These are phyloP conservation scores for Tetraodon nigroviridis DNA, from an alignment of 2,113 vertebrate genomes.

Conservation along the genomic window DNA sequence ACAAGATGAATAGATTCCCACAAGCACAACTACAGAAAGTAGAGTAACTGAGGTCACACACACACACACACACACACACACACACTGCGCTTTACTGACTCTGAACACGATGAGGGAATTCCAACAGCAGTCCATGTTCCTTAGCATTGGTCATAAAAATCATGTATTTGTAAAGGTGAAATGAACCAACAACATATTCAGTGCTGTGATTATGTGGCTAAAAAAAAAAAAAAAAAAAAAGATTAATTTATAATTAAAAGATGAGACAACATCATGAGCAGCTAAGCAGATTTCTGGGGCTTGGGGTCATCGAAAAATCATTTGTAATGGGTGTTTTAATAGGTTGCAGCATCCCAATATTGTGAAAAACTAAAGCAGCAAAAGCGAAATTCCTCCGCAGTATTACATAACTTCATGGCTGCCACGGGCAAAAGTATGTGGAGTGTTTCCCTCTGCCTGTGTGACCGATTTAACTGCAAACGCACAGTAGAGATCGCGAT, in stretches of 20 bases:
- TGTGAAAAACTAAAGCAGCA: conserved; percentile 48
- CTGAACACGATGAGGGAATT: conserved; percentile 64
- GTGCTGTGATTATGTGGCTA: not conserved
- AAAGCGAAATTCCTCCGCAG: conserved; percentile 61
- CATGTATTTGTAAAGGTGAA: too few relatives aligned
- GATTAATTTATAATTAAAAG: not conserved
- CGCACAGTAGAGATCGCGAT: conserved; percentile 23
- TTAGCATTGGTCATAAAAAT: too few relatives aligned
- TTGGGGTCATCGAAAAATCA: conserved; percentile 48
- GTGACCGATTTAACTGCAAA: conserved; percentile 44
- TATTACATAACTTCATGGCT: conserved; percentile 70
- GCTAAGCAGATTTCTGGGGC: conserved; percentile 7
- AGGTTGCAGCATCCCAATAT: conserved; percentile 45
- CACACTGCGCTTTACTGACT: conserved; percentile 44
- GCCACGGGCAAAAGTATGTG: conserved; percentile 41
- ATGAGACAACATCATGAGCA: conserved; percentile 1
- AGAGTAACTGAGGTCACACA: conserved; percentile 24
- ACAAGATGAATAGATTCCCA: conserved; percentile 7
- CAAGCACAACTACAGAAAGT: conserved; percentile 1
- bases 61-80: conserved; percentile 23
- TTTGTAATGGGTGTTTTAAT: conserved; percentile 36
- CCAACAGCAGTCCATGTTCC: conserved; percentile 21
- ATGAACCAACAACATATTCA: not conserved
- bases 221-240: not conserved
- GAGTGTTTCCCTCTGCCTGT: conserved; percentile 17